Evolutionary conservation across 2,888 invertebrate genomes (phyloP).

Genomic region (Hirtodrosophila confusa): DNA sequence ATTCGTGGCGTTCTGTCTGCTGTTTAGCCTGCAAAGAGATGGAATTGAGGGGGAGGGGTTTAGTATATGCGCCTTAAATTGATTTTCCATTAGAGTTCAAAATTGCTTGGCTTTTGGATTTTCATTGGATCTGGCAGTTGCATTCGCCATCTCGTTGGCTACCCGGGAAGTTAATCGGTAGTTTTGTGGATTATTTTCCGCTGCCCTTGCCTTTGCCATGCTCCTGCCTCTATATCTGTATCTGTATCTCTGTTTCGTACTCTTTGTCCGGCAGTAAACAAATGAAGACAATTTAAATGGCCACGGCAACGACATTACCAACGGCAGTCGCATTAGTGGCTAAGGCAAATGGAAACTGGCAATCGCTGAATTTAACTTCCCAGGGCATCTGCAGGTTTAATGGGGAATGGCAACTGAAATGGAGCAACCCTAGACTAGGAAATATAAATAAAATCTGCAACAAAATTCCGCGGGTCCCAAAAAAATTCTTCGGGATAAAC

Average conservation of each 20-base stretch:
- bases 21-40: constrained; percentile 66
- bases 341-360: constrained; percentile 33
- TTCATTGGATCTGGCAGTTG: constrained; percentile 79
- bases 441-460: no score
- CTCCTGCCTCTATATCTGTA: background rate
- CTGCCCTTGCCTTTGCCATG: constrained; percentile 4
- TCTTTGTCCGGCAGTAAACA: constrained; percentile 63
- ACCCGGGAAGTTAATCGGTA: constrained; percentile 70
- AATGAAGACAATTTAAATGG: constrained; percentile 79
- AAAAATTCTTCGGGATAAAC: no score
- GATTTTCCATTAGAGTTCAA: constrained; percentile 80
- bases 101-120: constrained; percentile 76
- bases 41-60: constrained; percentile 8
- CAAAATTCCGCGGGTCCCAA: no score
- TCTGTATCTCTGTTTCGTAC: constrained; percentile 44
- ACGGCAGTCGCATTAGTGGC: constrained; percentile 64
- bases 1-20: constrained; percentile 67
- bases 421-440: background rate
- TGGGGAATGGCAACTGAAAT: constrained; percentile 2
- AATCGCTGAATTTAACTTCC: constrained; percentile 2
- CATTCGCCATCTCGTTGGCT: constrained; percentile 42
- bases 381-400: constrained; percentile 25
- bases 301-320: constrained; percentile 62
- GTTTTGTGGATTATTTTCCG: constrained; percentile 64
- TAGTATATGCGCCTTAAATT: constrained; percentile 71